phyloP scores from a whole-genome alignment of 2,113 vertebrate genomes.

The Neomonachus schauinslandi region DNA sequence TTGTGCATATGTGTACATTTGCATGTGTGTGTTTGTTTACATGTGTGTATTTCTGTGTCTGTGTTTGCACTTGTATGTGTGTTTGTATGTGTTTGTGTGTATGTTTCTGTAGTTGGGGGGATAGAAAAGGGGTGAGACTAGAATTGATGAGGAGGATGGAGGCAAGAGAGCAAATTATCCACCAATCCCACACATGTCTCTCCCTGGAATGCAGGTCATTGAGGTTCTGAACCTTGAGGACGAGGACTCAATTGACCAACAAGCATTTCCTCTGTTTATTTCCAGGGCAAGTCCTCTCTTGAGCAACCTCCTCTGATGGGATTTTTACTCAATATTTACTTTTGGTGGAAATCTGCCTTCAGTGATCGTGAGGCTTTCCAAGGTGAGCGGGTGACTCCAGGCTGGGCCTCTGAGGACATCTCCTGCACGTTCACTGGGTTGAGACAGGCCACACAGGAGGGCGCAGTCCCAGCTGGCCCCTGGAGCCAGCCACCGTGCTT shows the following conservation, averaged over 20 bases:
- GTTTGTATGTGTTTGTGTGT: neutral
- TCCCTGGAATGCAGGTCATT: neutral
- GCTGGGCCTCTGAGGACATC: neutral
- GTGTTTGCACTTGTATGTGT: neutral
- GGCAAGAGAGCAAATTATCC: neutral
- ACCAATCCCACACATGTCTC: neutral
- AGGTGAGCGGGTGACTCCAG: neutral
- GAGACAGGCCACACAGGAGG: neutral
- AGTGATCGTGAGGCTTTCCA: neutral
- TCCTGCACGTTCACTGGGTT: neutral
- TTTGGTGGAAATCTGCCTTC: too few relatives aligned
- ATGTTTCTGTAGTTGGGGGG: neutral
- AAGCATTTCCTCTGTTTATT: neutral
- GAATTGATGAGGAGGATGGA: neutral
- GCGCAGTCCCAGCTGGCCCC: rapidly evolving
- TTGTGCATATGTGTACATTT: neutral
- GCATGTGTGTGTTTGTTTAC: neutral
- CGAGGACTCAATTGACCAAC: too few relatives aligned
- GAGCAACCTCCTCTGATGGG: neutral
- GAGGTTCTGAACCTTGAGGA: neutral
- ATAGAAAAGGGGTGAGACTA: neutral
- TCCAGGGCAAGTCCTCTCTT: neutral
- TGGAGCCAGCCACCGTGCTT: too few relatives aligned
- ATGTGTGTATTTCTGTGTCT: neutral
- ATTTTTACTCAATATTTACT: neutral